A percentile compares a stretch with the other conserved stretches of the same genome.
Conservation (phyloP, 2,113 vertebrate genomes). For the Cynocephalus volans region DNA sequence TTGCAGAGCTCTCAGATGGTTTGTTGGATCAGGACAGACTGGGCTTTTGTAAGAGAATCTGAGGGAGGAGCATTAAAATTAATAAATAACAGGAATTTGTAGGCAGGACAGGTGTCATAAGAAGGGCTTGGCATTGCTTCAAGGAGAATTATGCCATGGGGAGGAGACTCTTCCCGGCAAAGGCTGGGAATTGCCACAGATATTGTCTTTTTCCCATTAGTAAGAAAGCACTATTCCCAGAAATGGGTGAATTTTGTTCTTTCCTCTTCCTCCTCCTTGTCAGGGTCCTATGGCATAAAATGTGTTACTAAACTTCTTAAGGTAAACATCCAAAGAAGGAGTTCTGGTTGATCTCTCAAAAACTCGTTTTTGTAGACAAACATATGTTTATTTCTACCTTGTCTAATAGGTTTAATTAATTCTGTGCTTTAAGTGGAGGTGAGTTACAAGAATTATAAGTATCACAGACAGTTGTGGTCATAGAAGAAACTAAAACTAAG, state of each 20-base stretch:
- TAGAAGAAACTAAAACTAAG: background rate
- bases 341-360: background rate
- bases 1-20: background rate
- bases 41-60: background rate
- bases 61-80: background rate
- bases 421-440: fast-evolving
- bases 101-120: fast-evolving
- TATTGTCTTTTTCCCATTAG: background rate
- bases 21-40: background rate
- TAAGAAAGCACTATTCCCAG: background rate
- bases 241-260: background rate
- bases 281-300: background rate
- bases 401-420: background rate
- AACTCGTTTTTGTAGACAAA: background rate
- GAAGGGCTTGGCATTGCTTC: background rate
- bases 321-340: background rate
- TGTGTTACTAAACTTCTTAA: background rate
- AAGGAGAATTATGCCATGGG: background rate
- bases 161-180: background rate
- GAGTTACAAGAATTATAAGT: background rate
- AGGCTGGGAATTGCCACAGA: background rate
- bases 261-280: background rate
- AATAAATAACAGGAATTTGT: background rate
- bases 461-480: background rate
- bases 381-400: background rate